Evolutionary conservation across 2,113 vertebrate genomes (phyloP).

Genomic region (Cinclus mexicanus): DNA sequence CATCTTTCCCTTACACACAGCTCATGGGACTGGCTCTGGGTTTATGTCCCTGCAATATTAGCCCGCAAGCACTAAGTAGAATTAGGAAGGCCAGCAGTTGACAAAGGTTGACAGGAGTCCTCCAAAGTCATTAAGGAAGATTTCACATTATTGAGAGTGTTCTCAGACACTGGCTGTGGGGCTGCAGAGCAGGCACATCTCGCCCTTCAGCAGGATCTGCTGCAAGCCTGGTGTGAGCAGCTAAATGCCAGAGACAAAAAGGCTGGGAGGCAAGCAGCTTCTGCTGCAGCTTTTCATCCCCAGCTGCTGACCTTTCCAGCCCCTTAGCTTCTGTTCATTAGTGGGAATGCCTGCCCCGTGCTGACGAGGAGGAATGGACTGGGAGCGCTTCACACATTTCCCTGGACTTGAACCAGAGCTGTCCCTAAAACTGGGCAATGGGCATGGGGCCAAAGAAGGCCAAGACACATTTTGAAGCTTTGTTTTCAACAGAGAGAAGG

Average conservation of each 20-base stretch:
- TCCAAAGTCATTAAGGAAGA: neutral
- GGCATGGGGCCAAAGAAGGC: neutral
- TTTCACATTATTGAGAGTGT: neutral
- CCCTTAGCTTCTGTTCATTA: rapidly evolving
- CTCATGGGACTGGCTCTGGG: rapidly evolving
- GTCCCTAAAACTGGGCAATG: neutral
- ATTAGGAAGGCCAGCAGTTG: neutral
- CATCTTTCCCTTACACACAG: neutral
- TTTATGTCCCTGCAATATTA: neutral
- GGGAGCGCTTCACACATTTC: rapidly evolving
- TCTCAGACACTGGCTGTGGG: neutral
- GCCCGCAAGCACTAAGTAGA: neutral
- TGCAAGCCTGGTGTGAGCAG: neutral
- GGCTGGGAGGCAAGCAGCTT: neutral
- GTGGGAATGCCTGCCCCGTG: neutral
- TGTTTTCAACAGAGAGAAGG: neutral
- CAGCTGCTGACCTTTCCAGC: neutral
- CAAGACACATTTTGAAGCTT: neutral
- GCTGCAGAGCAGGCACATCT: neutral
- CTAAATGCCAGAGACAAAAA: neutral
- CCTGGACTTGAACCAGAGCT: neutral
- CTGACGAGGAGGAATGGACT: rapidly evolving
- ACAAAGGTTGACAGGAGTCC: neutral
- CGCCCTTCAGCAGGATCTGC: neutral
- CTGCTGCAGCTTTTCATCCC: neutral